Conservation (phyloP, 2,113 vertebrate species). For the Atractosteus spatula region DNA sequence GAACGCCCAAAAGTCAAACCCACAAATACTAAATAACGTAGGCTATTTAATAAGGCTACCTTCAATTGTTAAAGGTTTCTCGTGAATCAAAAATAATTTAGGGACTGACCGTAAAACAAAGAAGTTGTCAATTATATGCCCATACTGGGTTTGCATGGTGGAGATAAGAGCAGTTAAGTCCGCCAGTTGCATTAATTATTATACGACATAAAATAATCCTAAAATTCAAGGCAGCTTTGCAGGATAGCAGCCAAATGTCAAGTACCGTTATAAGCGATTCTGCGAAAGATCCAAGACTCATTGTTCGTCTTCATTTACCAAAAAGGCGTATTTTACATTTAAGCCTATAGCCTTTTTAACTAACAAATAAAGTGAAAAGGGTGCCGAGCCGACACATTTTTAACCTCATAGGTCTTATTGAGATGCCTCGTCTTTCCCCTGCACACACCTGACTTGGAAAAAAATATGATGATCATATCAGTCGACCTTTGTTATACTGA, state of each 20-base stretch:
- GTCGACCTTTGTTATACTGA: no score
- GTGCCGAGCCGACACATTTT: neutral
- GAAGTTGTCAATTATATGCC: slow-evolving; percentile 30
- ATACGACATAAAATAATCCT: slow-evolving; percentile 44
- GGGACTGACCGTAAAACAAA: slow-evolving; percentile 33
- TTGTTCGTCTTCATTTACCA: slow-evolving; percentile 30
- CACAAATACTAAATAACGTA: slow-evolving; percentile 2
- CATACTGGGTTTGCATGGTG: slow-evolving; percentile 20
- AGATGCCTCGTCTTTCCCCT: no score
- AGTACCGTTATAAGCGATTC: slow-evolving; percentile 47
- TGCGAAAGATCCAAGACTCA: slow-evolving; percentile 39
- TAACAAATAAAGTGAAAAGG: neutral
- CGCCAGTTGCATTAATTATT: slow-evolving; percentile 39
- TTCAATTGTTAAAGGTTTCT: slow-evolving; percentile 1
- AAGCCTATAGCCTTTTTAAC: slow-evolving; percentile 20
- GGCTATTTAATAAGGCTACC: neutral
- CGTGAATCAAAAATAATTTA: slow-evolving; percentile 38
- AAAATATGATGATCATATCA: no score
- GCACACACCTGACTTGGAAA: no score
- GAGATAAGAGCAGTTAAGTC: slow-evolving; percentile 39
- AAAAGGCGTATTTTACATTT: slow-evolving; percentile 21
- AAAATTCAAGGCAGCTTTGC: slow-evolving; percentile 42
- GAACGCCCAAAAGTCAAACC: neutral
- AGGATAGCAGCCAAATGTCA: slow-evolving; percentile 51
- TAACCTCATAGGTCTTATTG: no score